Evolutionary conservation across 1,140 invertebrate species (phyloP).

Genomic region (Drosophila nigromelanica): DNA sequence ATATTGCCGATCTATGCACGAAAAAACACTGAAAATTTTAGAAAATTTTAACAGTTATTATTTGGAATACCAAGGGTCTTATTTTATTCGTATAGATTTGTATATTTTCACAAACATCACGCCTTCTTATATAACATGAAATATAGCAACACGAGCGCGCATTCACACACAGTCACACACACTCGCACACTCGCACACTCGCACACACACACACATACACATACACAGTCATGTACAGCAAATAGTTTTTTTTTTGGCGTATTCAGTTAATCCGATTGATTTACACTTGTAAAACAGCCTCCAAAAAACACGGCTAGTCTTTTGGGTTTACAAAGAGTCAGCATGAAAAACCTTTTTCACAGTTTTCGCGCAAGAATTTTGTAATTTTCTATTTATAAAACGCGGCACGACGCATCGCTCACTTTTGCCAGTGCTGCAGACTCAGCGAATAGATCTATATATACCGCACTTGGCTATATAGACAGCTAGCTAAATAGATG

Average conservation of each 20-base stretch:
- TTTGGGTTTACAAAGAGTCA: constrained; percentile 12
- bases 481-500: constrained; percentile 64
- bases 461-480: constrained; percentile 66
- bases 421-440: constrained; percentile 75
- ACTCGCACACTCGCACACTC: constrained; percentile 10
- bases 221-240: constrained; percentile 13
- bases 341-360: constrained; percentile 55
- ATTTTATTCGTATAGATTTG: constrained; percentile 17
- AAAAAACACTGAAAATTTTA: constrained; percentile 72
- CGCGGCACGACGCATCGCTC: constrained; percentile 73
- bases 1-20: constrained; percentile 63
- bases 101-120: constrained; percentile 59
- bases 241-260: constrained; percentile 15
- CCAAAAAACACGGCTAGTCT: constrained; percentile 4
- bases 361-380: constrained; percentile 67
- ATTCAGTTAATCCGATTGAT: not conserved
- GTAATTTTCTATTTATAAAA: constrained; percentile 78
- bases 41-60: constrained; percentile 37
- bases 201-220: constrained; percentile 17
- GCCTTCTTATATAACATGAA: constrained; percentile 69
- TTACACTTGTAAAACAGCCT: not conserved
- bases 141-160: constrained; percentile 18
- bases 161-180: constrained; percentile 18
- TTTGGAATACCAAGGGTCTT: constrained; percentile 23
- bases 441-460: constrained; percentile 73